phyloP scores from a whole-genome alignment of 2,888 invertebrate genomes.

The Acanthococcus lagerstroemiae region DNA sequence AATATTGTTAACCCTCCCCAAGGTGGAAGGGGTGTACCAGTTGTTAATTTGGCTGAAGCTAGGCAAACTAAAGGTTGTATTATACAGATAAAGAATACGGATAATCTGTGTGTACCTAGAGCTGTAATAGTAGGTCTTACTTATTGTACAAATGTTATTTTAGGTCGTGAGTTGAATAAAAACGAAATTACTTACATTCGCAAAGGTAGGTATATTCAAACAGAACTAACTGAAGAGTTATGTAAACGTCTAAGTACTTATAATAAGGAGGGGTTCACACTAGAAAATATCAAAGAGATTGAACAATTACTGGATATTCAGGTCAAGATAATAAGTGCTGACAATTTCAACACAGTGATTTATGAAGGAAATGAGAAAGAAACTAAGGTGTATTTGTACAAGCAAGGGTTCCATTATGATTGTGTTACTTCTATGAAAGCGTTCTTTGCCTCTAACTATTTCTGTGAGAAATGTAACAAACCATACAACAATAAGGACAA shows the following conservation, averaged over 20 bases:
- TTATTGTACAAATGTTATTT: background rate
- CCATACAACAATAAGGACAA: background rate
- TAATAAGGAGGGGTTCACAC: background rate
- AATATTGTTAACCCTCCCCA: background rate
- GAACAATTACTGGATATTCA: background rate
- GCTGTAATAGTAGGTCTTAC: constrained; percentile 8
- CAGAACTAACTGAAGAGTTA: background rate
- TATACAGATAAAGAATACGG: background rate
- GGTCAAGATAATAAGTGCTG: background rate
- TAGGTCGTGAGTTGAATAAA: background rate
- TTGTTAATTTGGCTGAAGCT: background rate
- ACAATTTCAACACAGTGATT: background rate
- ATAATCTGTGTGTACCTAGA: constrained; percentile 1
- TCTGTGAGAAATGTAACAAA: constrained; percentile 7
- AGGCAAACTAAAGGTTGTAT: constrained; percentile 1
- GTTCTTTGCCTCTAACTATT: background rate
- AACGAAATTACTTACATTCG: background rate
- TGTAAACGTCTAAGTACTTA: background rate
- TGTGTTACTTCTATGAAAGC: background rate
- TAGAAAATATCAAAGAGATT: constrained; percentile 2
- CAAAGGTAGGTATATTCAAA: background rate
- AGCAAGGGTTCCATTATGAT: background rate
- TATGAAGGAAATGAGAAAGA: background rate
- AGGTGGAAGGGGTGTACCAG: background rate
- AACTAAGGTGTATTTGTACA: background rate